A percentile compares a stretch with the other conserved stretches of the same genome.
Evolutionary conservation across 2,113 vertebrate species (phyloP).

Genomic region (Amphilophus citrinellus): DNA sequence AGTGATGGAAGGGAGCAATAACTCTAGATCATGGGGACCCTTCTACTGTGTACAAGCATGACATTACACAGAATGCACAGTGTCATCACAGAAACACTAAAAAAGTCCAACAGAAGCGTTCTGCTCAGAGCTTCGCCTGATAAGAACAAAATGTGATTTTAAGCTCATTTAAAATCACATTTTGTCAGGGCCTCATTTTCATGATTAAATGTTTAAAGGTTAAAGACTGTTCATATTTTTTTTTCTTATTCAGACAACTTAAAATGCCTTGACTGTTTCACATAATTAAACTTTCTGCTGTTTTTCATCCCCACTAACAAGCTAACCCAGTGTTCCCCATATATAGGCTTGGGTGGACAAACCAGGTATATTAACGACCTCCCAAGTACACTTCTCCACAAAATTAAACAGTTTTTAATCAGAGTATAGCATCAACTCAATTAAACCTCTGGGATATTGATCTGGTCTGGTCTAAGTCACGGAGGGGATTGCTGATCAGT

Average conservation of each 20-base stretch:
- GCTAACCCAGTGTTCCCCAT: background rate
- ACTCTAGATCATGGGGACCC: conserved; percentile 34
- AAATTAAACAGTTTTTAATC: too few species aligned
- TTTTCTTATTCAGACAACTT: background rate
- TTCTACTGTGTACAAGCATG: background rate
- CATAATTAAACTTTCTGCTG: background rate
- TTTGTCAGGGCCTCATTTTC: background rate
- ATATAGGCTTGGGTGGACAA: too few species aligned
- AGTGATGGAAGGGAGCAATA: conserved; percentile 54
- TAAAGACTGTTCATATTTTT: background rate
- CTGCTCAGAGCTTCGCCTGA: background rate
- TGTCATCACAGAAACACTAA: conserved; percentile 21
- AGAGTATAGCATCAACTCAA: too few species aligned
- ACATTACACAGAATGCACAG: conserved; percentile 5
- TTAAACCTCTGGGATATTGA: too few species aligned
- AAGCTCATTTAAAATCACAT: background rate
- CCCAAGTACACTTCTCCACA: too few species aligned
- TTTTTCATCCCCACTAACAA: background rate
- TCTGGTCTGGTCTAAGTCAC: too few species aligned
- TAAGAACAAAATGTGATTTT: background rate
- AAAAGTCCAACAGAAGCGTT: background rate
- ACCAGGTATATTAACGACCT: too few species aligned
- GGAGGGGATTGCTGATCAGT: too few species aligned
- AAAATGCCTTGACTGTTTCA: background rate
- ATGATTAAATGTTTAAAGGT: background rate